Base-by-base conservation (phyloP, 2,113 vertebrate genomes). In the Puntigrus tetrazona region DNA sequence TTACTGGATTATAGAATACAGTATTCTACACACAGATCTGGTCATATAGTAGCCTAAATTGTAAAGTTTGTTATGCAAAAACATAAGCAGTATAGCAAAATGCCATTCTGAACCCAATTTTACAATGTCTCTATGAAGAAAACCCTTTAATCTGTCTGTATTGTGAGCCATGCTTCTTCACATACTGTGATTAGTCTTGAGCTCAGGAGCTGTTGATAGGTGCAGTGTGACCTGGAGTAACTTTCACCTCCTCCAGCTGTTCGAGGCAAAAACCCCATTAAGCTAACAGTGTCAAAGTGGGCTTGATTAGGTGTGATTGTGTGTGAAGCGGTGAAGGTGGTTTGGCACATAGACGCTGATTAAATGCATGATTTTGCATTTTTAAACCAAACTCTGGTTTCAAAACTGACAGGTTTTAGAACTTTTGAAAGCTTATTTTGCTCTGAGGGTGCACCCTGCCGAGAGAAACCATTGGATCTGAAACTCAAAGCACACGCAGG, bases 381-480 rank as follows among this genome's bases (percentile, higher is more conserved):
- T 69, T 65, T 38, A 61, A 61, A 13, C 10, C n/a, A 61, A 45
- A 45, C 6, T 25, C 38, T 38, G 11, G 11, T n/a, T 45, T 22
- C n/a, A 73, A 38, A 73, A 45, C 38, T 43, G 22, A 25, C 69
- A 73, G 69, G 2, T 27, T 74, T 74, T 41, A 47, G 13, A n/a
- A 77, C 75, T 78, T 78, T 78, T 25, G 3, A 78, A 57, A 7
- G 75, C 34, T 57, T 78, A 59, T 78, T 78, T 78, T 78, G 22
- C 52, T 57, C 52, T 57, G 8, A 34, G 34, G 34, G 6, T 59
- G 52, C 75, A 59, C 11, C 75, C 50, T 36, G 52, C 75, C 1
- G 34, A 38, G 75, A 57, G 22, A 22, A 59, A 78, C 31, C 55
- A 52, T 38, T 38, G 52, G 5, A 38, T 78, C n/a, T 59, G 22